These are phyloP conservation scores for Brachyptera risi DNA, from an alignment of 2,888 invertebrate genomes.

Conservation along the genomic window DNA sequence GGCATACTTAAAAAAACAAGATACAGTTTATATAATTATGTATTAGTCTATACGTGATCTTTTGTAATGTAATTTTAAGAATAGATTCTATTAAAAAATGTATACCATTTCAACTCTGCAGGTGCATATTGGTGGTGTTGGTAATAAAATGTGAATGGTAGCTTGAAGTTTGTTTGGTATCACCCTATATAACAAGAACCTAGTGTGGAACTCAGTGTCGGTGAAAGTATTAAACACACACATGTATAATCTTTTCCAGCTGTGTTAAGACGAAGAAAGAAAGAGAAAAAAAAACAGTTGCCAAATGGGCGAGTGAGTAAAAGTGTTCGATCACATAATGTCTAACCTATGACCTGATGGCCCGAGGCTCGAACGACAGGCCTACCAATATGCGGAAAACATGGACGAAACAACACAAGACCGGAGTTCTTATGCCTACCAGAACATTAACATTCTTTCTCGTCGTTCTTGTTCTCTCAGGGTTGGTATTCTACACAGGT, in stretches of 20 bases:
- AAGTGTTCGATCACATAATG: neutral
- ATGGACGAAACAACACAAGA: neutral
- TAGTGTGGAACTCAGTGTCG: neutral
- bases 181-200: too few species aligned
- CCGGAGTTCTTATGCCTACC: neutral
- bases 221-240: too few species aligned
- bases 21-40: too few species aligned
- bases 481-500: slow-evolving; percentile 22
- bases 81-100: too few species aligned
- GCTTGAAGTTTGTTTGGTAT: too few species aligned
- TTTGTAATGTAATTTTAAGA: too few species aligned
- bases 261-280: neutral
- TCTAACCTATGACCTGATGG: neutral
- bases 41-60: too few species aligned
- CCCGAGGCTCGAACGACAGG: neutral
- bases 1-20: too few species aligned
- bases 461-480: slow-evolving; percentile 11
- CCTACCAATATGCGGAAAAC: neutral
- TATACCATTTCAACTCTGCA: too few species aligned
- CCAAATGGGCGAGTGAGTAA: neutral
- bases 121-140: too few species aligned
- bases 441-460: slow-evolving; percentile 9
- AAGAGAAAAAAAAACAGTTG: neutral
- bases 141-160: too few species aligned
- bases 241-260: neutral